These are phyloP conservation scores for Tetramorium simillimum DNA, from an alignment of 1,140 invertebrate genomes.

Conservation along the genomic window DNA sequence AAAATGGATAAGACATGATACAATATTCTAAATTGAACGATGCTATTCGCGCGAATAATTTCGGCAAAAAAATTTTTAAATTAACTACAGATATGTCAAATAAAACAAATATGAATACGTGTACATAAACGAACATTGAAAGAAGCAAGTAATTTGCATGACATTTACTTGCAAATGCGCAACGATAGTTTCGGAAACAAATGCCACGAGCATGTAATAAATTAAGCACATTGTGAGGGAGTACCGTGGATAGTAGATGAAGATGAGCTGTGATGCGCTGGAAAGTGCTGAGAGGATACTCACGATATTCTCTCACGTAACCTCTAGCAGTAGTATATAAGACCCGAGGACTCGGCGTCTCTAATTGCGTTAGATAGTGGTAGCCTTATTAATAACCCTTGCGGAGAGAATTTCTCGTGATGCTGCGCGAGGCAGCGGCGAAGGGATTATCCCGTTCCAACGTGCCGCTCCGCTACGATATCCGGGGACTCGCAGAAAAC, in stretches of 20 bases:
- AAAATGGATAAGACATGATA: not conserved
- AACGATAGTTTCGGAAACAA: not conserved
- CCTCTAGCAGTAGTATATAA: slow-evolving; percentile 62
- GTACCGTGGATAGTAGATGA: not conserved
- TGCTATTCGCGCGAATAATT: not conserved
- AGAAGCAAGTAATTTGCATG: not conserved
- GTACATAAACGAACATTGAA: not conserved
- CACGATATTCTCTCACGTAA: slow-evolving; percentile 77
- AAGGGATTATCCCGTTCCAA: slow-evolving; percentile 69
- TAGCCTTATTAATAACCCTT: slow-evolving; percentile 84
- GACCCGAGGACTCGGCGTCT: slow-evolving; percentile 73
- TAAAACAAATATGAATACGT: not conserved
- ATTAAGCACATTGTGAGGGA: slow-evolving; percentile 44
- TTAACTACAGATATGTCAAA: not conserved
- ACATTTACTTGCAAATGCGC: not conserved
- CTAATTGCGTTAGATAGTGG: slow-evolving; percentile 85
- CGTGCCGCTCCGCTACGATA: slow-evolving; percentile 54
- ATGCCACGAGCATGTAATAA: slow-evolving; percentile 43
- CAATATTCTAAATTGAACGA: slow-evolving; percentile 18
- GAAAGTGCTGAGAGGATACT: slow-evolving; percentile 25
- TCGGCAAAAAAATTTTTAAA: not conserved
- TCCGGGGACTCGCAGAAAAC: slow-evolving; percentile 66
- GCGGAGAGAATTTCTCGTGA: slow-evolving; percentile 49
- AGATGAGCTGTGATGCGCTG: not conserved
- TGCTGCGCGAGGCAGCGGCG: slow-evolving; percentile 29